Base-by-base conservation (phyloP, 2,113 vertebrate species). In the Choloepus hoffmanni region DNA sequence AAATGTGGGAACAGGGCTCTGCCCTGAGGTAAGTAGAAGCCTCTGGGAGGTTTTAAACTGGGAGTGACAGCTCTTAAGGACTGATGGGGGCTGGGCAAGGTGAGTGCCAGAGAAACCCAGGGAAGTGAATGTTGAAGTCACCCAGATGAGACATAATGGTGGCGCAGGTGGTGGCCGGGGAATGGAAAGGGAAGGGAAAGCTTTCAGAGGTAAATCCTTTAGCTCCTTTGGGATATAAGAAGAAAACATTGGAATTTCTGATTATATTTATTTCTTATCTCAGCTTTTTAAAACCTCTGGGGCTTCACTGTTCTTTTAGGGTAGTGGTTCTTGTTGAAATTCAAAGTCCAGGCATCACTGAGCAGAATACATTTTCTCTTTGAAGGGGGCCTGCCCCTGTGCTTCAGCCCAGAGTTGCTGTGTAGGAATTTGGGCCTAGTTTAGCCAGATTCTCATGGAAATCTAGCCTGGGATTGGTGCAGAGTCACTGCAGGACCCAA, bases 231-330 rank as follows among this genome's bases (percentile, higher is more conserved):
- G 33, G 65, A 76, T 50, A 53, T 24, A 70, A 81, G 30, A 72
- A 95, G 82, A 88, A 81, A 79, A 74, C 9, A 55, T 3, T 55
- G 13, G 72, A 26, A 87, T 40, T 87, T 78, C 68, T 89, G 30
- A 60, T 82, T 95, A 67, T n/a, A 58, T 53, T 79, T 79, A 58
- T 45, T 79, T 79, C 14, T 76, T 92, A 74, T 58, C 21, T 40
- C 30, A 24, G 73, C 3, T 16, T 65, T 96, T 92, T 55, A 89
- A 91, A 93, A 83, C 68, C 43, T 92, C 40, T 79, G 79, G n/a
- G 36, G 36, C 28, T 36, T 89, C 58, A 10, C 16, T 40, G 9
- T 74, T 82, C 67, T 45, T 88, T 67, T 7, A 23, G 63, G n/a
- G 19, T 33, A 55, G 19, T n/a, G 36, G 3, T 16, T 94, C 55